Conservation (phyloP, 1,140 invertebrate species). For the Cherax destructor region DNA sequence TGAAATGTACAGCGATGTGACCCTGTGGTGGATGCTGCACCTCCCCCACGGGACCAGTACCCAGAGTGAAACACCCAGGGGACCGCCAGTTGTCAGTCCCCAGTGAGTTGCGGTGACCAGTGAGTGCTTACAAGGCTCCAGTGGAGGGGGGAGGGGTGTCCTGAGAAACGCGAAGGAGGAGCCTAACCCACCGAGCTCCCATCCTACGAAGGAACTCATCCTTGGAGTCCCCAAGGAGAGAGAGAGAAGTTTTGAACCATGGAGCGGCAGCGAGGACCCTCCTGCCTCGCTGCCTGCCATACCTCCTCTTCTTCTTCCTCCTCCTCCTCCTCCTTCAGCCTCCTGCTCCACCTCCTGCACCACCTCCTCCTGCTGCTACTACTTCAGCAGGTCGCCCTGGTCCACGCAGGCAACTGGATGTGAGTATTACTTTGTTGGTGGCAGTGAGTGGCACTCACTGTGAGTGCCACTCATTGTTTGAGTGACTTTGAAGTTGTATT, state of each 20-base stretch:
- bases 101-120: neutral
- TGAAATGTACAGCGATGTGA: conserved; percentile 57
- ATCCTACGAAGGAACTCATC: neutral
- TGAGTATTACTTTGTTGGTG: conserved; percentile 3
- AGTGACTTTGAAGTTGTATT: neutral
- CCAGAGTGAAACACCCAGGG: conserved; percentile 9
- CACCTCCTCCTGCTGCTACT: conserved; percentile 11
- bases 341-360: neutral
- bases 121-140: no score
- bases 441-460: neutral
- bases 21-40: conserved; percentile 29
- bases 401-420: conserved; percentile 61
- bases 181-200: neutral
- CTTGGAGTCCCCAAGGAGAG: neutral
- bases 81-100: no score
- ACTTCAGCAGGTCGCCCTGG: conserved; percentile 8
- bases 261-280: conserved; percentile 25
- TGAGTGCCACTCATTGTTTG: neutral
- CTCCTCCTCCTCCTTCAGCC: neutral
- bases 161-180: no score
- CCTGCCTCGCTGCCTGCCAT: conserved; percentile 3
- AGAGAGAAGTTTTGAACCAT: neutral
- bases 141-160: no score
- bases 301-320: neutral
- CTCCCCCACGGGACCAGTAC: neutral